These are phyloP conservation scores for Sebastolobus alascanus DNA, from an alignment of 2,797 vertebrate genomes.

Conservation along the genomic window DNA sequence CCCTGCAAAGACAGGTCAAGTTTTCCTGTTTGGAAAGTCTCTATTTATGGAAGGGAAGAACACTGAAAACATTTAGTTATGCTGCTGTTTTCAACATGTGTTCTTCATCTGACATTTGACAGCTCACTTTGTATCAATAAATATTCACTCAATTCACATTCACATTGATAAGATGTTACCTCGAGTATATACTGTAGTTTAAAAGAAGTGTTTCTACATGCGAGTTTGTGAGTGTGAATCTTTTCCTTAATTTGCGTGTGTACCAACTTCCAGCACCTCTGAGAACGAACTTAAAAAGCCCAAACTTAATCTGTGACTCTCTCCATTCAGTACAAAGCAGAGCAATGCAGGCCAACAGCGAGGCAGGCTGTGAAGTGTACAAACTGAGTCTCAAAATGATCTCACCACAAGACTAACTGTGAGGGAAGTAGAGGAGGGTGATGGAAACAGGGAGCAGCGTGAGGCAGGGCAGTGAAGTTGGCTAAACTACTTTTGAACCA, in stretches of 20 bases:
- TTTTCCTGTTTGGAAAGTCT: constrained; percentile 30
- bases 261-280: neutral
- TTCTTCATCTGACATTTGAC: constrained; percentile 6
- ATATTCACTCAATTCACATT: neutral
- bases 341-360: neutral
- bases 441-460: neutral
- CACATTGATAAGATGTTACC: neutral
- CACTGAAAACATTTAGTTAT: constrained; percentile 20
- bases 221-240: neutral
- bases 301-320: neutral
- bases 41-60: constrained; percentile 5
- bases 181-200: neutral
- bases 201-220: neutral
- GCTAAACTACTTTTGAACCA: too few species aligned
- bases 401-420: neutral
- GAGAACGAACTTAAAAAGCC: neutral
- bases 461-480: neutral
- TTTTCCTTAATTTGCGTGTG: neutral
- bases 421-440: neutral
- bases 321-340: neutral
- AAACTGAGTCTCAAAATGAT: neutral
- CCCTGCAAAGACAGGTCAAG: constrained; percentile 13
- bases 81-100: constrained; percentile 12
- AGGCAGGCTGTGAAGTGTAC: neutral
- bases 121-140: neutral